phyloP scores from a whole-genome alignment of 2,888 invertebrate genomes.

The Crossocerus cetratus region DNA sequence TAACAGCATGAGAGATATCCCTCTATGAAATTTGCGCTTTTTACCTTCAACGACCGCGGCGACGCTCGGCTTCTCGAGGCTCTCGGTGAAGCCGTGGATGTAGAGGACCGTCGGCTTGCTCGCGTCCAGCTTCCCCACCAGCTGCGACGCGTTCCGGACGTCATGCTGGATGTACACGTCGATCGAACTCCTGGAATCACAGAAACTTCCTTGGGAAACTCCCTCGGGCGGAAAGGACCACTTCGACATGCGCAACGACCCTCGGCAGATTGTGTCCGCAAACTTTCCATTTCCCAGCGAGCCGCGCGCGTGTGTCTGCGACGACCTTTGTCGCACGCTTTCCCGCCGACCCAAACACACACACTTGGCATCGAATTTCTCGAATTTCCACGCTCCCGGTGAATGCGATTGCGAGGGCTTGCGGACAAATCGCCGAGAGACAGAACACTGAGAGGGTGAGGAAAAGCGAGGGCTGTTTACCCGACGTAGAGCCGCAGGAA shows the following conservation, averaged over 20 bases:
- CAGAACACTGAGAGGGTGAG: too few species aligned
- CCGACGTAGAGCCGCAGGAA: slow-evolving; percentile 55
- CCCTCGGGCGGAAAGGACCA: not conserved
- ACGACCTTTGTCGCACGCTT: too few species aligned
- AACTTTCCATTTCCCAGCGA: not conserved
- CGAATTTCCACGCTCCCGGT: too few species aligned
- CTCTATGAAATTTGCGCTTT: not conserved
- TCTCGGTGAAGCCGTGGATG: slow-evolving; percentile 77
- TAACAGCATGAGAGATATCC: not conserved
- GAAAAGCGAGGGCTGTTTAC: slow-evolving; percentile 37
- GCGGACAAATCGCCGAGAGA: too few species aligned
- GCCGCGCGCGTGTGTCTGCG: too few species aligned
- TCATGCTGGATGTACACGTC: slow-evolving; percentile 30
- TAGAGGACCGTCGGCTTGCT: slow-evolving; percentile 72
- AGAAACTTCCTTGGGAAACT: too few species aligned
- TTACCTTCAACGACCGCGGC: slow-evolving; percentile 67
- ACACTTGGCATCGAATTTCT: too few species aligned
- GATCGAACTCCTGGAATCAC: slow-evolving; percentile 18
- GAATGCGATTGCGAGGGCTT: too few species aligned
- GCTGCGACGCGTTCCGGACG: not conserved
- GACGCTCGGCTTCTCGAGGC: slow-evolving; percentile 72
- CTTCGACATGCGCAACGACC: not conserved
- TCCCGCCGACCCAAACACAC: too few species aligned
- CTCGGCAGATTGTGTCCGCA: not conserved
- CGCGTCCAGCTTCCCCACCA: slow-evolving; percentile 2